Conservation (phyloP, 2,113 vertebrate genomes). For the Oreamnos americanus region DNA sequence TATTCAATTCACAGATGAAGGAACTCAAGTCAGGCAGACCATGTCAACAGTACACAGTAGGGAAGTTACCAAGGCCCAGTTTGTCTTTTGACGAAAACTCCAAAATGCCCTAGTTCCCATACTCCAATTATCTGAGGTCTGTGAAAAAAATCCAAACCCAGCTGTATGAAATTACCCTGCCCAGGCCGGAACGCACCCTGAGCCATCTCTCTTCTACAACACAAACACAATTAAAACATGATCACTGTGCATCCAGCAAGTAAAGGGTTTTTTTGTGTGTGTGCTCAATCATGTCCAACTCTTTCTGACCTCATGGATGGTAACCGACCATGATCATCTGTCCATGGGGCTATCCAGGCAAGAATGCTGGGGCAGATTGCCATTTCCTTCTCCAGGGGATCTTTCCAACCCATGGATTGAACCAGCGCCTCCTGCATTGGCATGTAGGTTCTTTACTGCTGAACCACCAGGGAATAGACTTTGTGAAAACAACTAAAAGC, state of each 20-base stretch:
- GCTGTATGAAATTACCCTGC: neutral
- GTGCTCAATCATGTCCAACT: neutral
- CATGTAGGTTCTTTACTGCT: neutral
- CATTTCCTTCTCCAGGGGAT: neutral
- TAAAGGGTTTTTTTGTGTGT: fast-evolving
- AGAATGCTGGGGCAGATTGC: neutral
- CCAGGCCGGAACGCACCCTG: fast-evolving
- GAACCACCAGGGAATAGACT: neutral
- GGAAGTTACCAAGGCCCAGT: neutral
- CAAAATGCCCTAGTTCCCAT: fast-evolving
- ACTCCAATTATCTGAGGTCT: neutral
- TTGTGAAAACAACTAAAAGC: neutral
- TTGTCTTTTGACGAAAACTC: neutral
- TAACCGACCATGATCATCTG: neutral
- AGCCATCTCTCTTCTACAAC: no score
- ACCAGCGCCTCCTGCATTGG: neutral
- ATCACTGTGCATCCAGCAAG: neutral
- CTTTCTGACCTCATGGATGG: neutral
- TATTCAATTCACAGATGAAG: neutral
- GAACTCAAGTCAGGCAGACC: neutral
- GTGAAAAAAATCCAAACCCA: neutral
- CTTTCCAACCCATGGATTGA: neutral
- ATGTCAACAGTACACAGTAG: fast-evolving
- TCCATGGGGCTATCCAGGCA: neutral
- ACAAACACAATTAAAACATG: neutral